Base-by-base conservation (phyloP, 1,140 invertebrate species). In the Leptinotarsa undecemlineata region DNA sequence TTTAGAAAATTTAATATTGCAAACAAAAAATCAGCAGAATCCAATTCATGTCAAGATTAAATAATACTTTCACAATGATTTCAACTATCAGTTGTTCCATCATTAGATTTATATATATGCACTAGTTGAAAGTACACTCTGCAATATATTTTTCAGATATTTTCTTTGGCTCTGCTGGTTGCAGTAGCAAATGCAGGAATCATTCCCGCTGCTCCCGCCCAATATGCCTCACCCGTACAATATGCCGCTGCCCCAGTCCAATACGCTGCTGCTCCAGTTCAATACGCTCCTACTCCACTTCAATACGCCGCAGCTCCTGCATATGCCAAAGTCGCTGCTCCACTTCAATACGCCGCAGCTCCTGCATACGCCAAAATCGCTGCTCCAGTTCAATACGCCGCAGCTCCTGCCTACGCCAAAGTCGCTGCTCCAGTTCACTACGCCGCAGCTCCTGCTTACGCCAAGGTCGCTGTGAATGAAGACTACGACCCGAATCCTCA, bases 401-500 rank as follows among this genome's bases (percentile, higher is more conserved):
- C 76, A 48, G 72, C 61, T 66, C 61, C 72, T 8, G 63, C 70
- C n/a, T 47, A 64, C 2, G 75, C 77, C 68, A 76, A 76, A 60
- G 51, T 57, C n/a, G 51, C 51, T 57, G 51, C 76, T 51, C 76
- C 69, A 1, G 60, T 73, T 21, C 62, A 71, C 4, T 70, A 72
- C 20, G 60, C 71, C 51, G 68, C 76, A 48, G 71, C 61, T 66
- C 61, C 72, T 15, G 69, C 72, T 15, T 47, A 64, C 5, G 75
- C 77, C 68, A 76, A 76, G 64, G 51, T 57, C n/a, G 51, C 51
- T 57, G 51, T 57, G 4, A 57, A 57, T 19, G 78, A 79, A 71
- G 78, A 79, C 3, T 86, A 80, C 79, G 87, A 88, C 80, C 86
- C 87, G 4, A 83, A 88, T 82, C 87, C 87, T 73, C 85, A 87